phyloP scores from a whole-genome alignment of 2,113 vertebrate species.

The Acanthisitta chloris region DNA sequence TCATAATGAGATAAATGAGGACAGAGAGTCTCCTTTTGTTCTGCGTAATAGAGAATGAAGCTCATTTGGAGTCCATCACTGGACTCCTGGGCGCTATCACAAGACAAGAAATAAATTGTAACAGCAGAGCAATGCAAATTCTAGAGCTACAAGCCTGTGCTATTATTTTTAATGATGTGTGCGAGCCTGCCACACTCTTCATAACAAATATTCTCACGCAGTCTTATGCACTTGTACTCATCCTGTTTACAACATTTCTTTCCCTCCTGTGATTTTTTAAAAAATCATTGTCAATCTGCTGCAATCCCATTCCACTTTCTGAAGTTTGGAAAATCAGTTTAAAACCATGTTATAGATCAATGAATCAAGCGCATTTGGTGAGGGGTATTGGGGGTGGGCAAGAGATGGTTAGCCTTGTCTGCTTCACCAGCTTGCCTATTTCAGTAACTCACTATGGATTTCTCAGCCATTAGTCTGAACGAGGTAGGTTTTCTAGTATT shows the following conservation, averaged over 20 bases:
- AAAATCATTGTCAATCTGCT: not conserved
- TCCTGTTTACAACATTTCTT: not conserved
- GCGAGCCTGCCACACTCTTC: not conserved
- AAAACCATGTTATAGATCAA: not conserved
- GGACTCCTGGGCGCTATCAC: constrained; percentile 23
- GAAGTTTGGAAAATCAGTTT: not conserved
- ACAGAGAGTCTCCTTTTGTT: not conserved
- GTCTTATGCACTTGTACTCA: not conserved
- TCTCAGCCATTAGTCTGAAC: not conserved
- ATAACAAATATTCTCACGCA: not conserved
- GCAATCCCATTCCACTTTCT: not conserved
- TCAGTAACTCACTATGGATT: not conserved
- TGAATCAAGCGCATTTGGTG: not conserved
- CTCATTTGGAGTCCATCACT: not conserved
- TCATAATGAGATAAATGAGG: constrained; percentile 17
- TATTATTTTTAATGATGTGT: not conserved
- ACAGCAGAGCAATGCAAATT: not conserved
- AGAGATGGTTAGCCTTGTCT: not conserved
- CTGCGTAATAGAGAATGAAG: not conserved
- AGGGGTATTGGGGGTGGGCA: too few relatives aligned
- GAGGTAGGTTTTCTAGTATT: not conserved
- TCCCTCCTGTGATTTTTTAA: not conserved
- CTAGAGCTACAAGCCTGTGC: not conserved
- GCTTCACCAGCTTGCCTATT: not conserved
- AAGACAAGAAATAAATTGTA: constrained; percentile 29